Conservation (phyloP, 2,888 invertebrate species). For the Archaeoteleia sp. region DNA sequence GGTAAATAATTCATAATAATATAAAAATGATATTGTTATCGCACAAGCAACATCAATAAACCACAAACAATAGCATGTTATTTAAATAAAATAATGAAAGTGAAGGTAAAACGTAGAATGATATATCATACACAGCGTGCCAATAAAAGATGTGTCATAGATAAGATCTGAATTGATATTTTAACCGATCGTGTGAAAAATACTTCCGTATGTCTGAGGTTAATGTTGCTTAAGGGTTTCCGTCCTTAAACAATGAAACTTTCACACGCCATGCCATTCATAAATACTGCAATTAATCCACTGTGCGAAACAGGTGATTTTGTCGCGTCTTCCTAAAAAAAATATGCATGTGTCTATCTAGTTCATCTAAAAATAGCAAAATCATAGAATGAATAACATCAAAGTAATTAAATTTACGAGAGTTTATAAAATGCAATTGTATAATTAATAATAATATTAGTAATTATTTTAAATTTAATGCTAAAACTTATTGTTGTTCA, state of each 20-base stretch:
- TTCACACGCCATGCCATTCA: slow-evolving; percentile 47
- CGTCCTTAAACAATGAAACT: slow-evolving; percentile 37
- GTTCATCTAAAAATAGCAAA: no score
- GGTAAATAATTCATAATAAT: no score
- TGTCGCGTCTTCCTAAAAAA: slow-evolving; percentile 2
- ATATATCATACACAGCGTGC: slow-evolving; percentile 16
- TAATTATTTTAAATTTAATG: no score
- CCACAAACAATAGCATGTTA: slow-evolving; percentile 31
- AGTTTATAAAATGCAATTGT: no score
- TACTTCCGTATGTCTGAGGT: slow-evolving; percentile 39
- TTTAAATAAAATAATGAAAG: slow-evolving; percentile 23
- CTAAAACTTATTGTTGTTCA: no score
- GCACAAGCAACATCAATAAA: no score
- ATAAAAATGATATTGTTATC: no score
- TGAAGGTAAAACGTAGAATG: slow-evolving; percentile 22
- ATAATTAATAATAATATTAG: no score
- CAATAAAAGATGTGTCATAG: slow-evolving; percentile 33
- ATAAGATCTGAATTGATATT: slow-evolving; percentile 47
- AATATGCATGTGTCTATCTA: no score
- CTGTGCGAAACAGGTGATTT: slow-evolving; percentile 6
- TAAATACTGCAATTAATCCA: slow-evolving; percentile 31
- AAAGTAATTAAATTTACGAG: no score
- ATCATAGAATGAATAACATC: no score
- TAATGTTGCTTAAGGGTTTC: slow-evolving; percentile 24
- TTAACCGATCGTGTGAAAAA: slow-evolving; percentile 40